Conservation (phyloP, 2,888 invertebrate genomes). For the Agrotis ipsilon region DNA sequence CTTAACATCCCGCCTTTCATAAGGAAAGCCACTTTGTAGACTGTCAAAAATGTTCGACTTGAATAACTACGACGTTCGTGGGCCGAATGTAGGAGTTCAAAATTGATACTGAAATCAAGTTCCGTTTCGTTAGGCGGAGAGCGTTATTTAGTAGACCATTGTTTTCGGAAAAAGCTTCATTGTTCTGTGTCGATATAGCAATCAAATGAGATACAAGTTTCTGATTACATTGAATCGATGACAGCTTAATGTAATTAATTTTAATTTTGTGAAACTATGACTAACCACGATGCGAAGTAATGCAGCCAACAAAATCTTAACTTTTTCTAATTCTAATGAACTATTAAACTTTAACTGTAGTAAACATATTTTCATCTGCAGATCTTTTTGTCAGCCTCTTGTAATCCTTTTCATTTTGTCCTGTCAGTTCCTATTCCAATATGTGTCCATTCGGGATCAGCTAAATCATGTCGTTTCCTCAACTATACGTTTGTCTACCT, state of each 20-base stretch:
- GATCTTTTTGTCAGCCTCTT: too few relatives aligned
- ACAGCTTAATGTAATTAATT: conserved; percentile 40
- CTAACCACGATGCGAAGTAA: conserved; percentile 1
- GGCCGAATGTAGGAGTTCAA: conserved; percentile 81
- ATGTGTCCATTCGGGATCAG: too few relatives aligned
- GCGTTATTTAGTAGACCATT: conserved; percentile 76
- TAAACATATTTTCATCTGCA: too few relatives aligned
- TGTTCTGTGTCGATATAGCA: conserved; percentile 69
- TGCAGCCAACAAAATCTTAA: background rate
- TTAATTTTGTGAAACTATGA: conserved; percentile 16
- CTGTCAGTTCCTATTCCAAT: too few relatives aligned
- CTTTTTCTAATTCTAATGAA: too few relatives aligned
- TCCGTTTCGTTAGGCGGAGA: conserved; percentile 76
- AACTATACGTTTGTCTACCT: too few relatives aligned
- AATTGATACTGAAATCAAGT: conserved; percentile 78
- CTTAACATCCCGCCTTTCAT: conserved; percentile 65
- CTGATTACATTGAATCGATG: conserved; percentile 43
- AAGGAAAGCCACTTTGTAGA: conserved; percentile 74
- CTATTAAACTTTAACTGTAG: too few relatives aligned
- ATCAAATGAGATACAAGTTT: conserved; percentile 57
- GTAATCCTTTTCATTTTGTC: too few relatives aligned
- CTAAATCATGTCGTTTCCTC: too few relatives aligned
- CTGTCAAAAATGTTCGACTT: conserved; percentile 72
- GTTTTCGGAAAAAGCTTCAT: conserved; percentile 76
- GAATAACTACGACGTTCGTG: conserved; percentile 69